Evolutionary conservation across 2,888 invertebrate species (phyloP).

Genomic region (Erannis defoliaria): DNA sequence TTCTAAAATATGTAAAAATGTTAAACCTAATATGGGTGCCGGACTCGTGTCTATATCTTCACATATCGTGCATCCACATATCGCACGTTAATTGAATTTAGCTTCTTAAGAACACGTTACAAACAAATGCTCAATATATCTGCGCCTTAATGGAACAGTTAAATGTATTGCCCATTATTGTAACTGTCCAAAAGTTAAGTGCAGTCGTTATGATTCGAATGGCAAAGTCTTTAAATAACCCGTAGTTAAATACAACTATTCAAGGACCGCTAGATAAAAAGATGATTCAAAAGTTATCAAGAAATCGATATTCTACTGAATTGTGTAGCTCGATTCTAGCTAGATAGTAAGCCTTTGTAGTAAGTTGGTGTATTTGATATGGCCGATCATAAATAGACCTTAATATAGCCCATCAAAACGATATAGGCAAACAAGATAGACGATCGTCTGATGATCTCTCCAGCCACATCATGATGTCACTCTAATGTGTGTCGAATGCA

Average conservation of each 20-base stretch:
- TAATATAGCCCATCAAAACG: slow-evolving; percentile 21
- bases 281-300: not conserved
- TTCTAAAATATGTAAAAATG: too few species aligned
- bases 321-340: too few species aligned
- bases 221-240: not conserved
- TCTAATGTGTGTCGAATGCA: slow-evolving; percentile 39
- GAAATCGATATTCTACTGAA: not conserved
- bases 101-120: not conserved
- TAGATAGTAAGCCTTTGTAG: not conserved
- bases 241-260: not conserved
- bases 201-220: not conserved
- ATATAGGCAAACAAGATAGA: slow-evolving; percentile 50
- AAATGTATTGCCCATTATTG: not conserved
- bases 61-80: too few species aligned
- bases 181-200: not conserved
- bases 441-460: slow-evolving; percentile 39
- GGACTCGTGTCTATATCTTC: too few species aligned
- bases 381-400: slow-evolving; percentile 6
- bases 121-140: not conserved
- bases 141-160: slow-evolving; percentile 2
- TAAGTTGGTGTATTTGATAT: not conserved
- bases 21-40: too few species aligned
- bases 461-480: slow-evolving; percentile 50
- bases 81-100: too few species aligned
- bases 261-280: not conserved